phyloP scores from a whole-genome alignment of 92 coral and sea anemone species.

The Porites lobata region DNA sequence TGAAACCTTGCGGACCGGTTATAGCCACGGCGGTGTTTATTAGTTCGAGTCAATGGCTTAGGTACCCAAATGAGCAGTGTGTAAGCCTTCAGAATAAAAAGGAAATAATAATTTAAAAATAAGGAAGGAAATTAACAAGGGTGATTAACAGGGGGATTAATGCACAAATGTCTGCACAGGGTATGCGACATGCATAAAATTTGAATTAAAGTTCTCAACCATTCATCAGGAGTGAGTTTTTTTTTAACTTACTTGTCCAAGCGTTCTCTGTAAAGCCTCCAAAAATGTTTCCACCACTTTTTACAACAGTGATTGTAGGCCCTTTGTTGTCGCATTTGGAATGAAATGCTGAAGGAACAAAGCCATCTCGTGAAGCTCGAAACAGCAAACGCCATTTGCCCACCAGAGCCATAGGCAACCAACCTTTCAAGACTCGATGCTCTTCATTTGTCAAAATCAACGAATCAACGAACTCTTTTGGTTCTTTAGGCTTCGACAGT shows the following conservation, averaged over 20 bases:
- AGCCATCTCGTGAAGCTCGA: constrained; percentile 61
- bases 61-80: too few species aligned
- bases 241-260: constrained; percentile 50
- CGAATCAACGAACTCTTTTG: not conserved
- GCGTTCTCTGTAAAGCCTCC: constrained; percentile 57
- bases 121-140: too few species aligned
- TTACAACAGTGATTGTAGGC: constrained; percentile 55
- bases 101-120: too few species aligned
- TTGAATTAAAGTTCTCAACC: too few species aligned
- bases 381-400: constrained; percentile 15
- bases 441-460: constrained; percentile 29
- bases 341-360: constrained; percentile 30
- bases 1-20: too few species aligned
- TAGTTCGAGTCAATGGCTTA: too few species aligned
- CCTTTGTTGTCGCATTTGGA: constrained; percentile 53
- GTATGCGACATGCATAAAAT: too few species aligned
- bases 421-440: constrained; percentile 21
- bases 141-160: too few species aligned
- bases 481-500: not conserved
- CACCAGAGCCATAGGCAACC: constrained; percentile 7
- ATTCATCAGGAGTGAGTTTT: too few species aligned
- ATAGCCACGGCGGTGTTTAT: too few species aligned
- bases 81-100: too few species aligned
- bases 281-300: constrained; percentile 46
- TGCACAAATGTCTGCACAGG: too few species aligned